Evolutionary conservation across 2,888 invertebrate species (phyloP), one percentile per base, ranked within the genome.

Genomic region (Atherix ibis): DNA sequence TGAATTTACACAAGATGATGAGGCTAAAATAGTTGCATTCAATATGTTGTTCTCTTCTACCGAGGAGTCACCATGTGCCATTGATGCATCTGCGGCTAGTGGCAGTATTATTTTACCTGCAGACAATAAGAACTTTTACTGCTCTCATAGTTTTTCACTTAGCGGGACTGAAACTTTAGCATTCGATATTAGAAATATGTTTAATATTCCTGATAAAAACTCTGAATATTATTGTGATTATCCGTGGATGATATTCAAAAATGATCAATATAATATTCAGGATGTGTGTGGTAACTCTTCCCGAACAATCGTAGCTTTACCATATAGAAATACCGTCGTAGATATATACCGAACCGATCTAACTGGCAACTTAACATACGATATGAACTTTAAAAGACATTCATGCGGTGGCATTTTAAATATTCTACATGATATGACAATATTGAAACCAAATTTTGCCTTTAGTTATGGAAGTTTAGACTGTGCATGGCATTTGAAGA

Each of bases 401-500:
- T 53, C 65, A 2, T 87, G 87, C 50, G 87, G 87, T 13, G 84
- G 82, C 4, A 42, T 63, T 4, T 37, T 75, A 2, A 42, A 40
- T 1, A 41, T 58, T 6, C 48, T 47, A 2, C 50, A 58, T 40
- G 52, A 51, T 12, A 36, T 49, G 50, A 36, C 47, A 51, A 33
- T 53, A 49, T 41, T 53, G 53, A 35, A 63, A 53, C 38, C 61
- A 40, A 40, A 52, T 53, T 45, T 58, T 25, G 19, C 34, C 2
- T 32, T 18, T 0, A 31, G 36, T 9, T 45, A 46, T 12, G 54
- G 51, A 9, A 54, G 64, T 0, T 47, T 76, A 10, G 72, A 78
- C 47, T 94, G 92, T 54, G 68, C 68, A 1, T 89, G 88, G 87
- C 48, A 65, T 15, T 48, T 82, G 1, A 52, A 59, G 9, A n/a